phyloP scores from a whole-genome alignment of 2,888 invertebrate species.

The Synergus umbraculus region DNA sequence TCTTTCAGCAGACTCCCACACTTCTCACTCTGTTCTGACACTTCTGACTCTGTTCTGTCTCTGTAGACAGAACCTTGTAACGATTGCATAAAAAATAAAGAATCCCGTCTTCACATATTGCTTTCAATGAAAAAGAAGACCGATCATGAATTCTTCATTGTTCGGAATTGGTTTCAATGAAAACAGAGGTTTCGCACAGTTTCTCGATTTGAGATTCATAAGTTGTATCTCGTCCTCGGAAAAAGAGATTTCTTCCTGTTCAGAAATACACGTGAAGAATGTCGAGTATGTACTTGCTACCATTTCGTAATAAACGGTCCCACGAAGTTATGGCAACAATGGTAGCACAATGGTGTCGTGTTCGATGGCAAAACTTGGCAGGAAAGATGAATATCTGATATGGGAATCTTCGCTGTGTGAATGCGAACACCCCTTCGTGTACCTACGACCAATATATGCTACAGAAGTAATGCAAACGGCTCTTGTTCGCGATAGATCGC shows the following conservation, averaged over 20 bases:
- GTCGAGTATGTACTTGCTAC: constrained; percentile 53
- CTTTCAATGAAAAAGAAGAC: not conserved
- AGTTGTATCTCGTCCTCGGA: constrained; percentile 48
- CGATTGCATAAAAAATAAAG: too few species aligned
- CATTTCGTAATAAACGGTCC: constrained; percentile 69
- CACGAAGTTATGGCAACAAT: constrained; percentile 69
- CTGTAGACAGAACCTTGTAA: not conserved
- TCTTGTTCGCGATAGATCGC: constrained; percentile 31
- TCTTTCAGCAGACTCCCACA: too few species aligned
- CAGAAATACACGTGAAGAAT: constrained; percentile 36
- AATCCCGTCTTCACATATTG: not conserved
- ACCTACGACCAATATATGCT: not conserved
- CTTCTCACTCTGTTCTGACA: too few species aligned
- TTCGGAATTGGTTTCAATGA: not conserved
- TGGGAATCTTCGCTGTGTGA: constrained; percentile 56
- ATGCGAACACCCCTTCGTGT: constrained; percentile 50
- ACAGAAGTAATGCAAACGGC: constrained; percentile 26
- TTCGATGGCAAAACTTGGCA: constrained; percentile 63
- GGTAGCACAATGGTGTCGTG: constrained; percentile 61
- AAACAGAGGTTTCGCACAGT: constrained; percentile 3
- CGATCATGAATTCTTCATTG: not conserved
- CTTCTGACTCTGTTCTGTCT: too few species aligned
- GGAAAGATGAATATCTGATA: constrained; percentile 59
- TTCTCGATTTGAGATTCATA: not conserved
- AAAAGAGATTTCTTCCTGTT: constrained; percentile 17